Evolutionary conservation across 2,888 invertebrate species (phyloP), one percentile per base, ranked within the genome.

Genomic region (Philaethria dido): DNA sequence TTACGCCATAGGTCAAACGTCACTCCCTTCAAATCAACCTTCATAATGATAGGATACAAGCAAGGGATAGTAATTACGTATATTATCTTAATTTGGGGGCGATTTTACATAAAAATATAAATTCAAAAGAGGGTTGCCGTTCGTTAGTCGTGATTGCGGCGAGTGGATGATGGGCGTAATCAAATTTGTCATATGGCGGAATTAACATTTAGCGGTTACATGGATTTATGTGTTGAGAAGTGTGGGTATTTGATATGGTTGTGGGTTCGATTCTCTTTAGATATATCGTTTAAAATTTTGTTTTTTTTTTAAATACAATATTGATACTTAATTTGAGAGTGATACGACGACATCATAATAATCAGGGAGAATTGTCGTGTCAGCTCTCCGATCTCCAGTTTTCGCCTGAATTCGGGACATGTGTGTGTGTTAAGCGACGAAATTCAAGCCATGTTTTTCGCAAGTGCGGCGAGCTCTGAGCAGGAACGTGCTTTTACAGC

Each of bases 121-220:
- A 72, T 71, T 64, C 62, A 63, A 69, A 66, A 55, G 59, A 25
- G 54, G 55, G 48, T 48, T 48, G 20, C 48, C 68, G 70, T 71
- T 73, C 74, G 74, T 72, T 71, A 74, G 72, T 62, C 64, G 63
- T 68, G 72, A 67, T 68, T 69, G 70, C 68, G 70, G 68, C 29
- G 50, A 22, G 62, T 60, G 60, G 66, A 64, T 73, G 73, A 73
- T 70, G 66, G 69, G 68, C 73, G 71, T 74, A 71, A 74, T 73
- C 70, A 73, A 71, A 70, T 69, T 61, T 44, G 64, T 59, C 68
- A 70, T 69, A 65, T 69, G 59, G 59, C 45, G 48, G 64, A 69
- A 69, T 60, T 57, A 60, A 33, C 52, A 44, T 45, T 60, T 59
- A 36, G 50, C 62, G 42, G 44, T 16, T 11, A 60, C 42, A 39